A percentile compares a stretch with the other conserved stretches of the same genome.
These are phyloP conservation scores for Drosophila algonquin DNA, from an alignment of 2,888 invertebrate species.

Conservation along the genomic window DNA sequence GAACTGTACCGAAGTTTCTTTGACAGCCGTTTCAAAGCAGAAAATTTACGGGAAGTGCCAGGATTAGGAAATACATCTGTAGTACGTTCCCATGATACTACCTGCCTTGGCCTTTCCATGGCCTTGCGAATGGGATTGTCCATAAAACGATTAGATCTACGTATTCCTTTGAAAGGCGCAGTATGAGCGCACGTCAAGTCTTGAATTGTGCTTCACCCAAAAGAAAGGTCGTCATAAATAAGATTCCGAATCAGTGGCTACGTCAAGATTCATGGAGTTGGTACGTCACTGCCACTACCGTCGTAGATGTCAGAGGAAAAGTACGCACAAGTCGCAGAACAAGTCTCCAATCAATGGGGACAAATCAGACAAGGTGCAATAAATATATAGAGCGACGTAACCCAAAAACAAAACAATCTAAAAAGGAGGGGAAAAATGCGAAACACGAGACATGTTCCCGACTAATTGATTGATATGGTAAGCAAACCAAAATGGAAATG, in stretches of 20 bases:
- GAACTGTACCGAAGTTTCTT: background rate
- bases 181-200: constrained; percentile 22
- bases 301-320: constrained; percentile 12
- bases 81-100: constrained; percentile 5
- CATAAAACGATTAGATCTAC: constrained; percentile 30
- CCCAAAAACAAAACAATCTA: constrained; percentile 7
- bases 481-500: constrained; percentile 28
- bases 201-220: constrained; percentile 24
- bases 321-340: background rate
- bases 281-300: constrained; percentile 9
- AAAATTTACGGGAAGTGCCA: background rate
- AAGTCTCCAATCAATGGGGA: constrained; percentile 18
- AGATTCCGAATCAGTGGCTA: constrained; percentile 2
- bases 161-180: constrained; percentile 13
- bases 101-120: constrained; percentile 20
- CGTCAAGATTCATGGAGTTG: constrained; percentile 10
- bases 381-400: constrained; percentile 18
- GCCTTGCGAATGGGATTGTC: constrained; percentile 8
- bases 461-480: constrained; percentile 33
- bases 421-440: background rate
- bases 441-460: constrained; percentile 16
- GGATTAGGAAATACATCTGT: constrained; percentile 3
- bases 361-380: constrained; percentile 15
- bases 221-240: constrained; percentile 15
- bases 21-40: background rate